Percentiles rank a stretch among this genome's conserved stretches.
phyloP scores from a whole-genome alignment of 1,140 invertebrate genomes.

The Aphelenchoides fujianensis region DNA sequence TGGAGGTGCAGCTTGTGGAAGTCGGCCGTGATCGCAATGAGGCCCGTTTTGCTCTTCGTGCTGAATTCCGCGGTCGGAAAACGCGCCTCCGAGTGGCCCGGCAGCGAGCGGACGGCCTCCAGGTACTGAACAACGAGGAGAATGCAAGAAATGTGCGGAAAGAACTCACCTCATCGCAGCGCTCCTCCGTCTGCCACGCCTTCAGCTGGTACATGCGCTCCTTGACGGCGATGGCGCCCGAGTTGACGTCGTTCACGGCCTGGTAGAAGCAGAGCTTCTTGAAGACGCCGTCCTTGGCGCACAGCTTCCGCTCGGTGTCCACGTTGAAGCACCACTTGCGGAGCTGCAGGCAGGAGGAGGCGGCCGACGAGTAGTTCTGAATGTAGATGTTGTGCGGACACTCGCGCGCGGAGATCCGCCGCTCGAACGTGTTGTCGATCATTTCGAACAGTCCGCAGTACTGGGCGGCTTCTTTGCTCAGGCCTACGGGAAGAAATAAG shows the following conservation, averaged over 20 bases:
- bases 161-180: slow-evolving; percentile 42
- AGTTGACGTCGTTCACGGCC: slow-evolving; percentile 55
- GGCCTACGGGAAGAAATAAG: too few species aligned
- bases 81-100: slow-evolving; percentile 35
- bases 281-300: slow-evolving; percentile 43
- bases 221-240: slow-evolving; percentile 40
- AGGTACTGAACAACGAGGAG: too few species aligned
- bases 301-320: slow-evolving; percentile 43
- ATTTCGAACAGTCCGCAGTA: slow-evolving; percentile 98
- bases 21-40: slow-evolving; percentile 26
- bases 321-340: slow-evolving; percentile 86
- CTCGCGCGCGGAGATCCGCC: slow-evolving; percentile 86
- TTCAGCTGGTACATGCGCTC: slow-evolving; percentile 60
- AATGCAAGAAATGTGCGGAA: too few species aligned
- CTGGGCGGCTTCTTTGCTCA: slow-evolving; percentile 72
- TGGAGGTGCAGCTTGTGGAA: slow-evolving; percentile 32
- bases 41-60: slow-evolving; percentile 29
- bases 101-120: slow-evolving; percentile 35
- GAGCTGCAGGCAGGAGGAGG: slow-evolving; percentile 86
- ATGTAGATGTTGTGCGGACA: slow-evolving; percentile 95
- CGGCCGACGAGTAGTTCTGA: slow-evolving; percentile 97
- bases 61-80: slow-evolving; percentile 40
- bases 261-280: slow-evolving; percentile 55
- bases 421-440: slow-evolving; percentile 76
- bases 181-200: slow-evolving; percentile 56